Base-by-base conservation (phyloP, 2,113 vertebrate genomes). In the Centropus bengalensis region DNA sequence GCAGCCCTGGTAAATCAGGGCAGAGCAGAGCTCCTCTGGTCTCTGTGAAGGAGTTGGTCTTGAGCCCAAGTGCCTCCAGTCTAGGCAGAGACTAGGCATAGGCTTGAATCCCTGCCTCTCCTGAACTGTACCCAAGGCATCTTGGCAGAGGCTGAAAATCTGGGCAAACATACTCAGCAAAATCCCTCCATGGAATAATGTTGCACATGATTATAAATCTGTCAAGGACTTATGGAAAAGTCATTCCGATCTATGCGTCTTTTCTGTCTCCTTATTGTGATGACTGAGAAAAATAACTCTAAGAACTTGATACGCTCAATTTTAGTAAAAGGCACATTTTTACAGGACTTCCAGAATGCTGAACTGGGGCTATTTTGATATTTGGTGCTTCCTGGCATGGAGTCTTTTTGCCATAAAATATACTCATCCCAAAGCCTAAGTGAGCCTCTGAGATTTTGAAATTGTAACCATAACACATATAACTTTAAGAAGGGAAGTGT, bases 361-460 rank as follows among this genome's bases (percentile, higher is more conserved):
- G 88, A 91, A 93, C 79, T 88, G 74, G 45, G 40, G 88, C 85
- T 95, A 73, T 79, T 82, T 42, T 86, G 92, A 69, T 91, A 86
- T 82, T 93, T 91, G 81, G 89, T 96, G 55, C 85, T 95, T 93
- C 74, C 64, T 92, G 88, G 64, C 64, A 82, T 82, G 80, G 66
- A 96, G 71, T 88, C 73, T 95, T 97, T 97, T 95, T 90, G 94
- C 69, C 49, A 71, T 95, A 97, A 97, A 96, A 94, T 95, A 47
- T 66, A 68, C 55, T 88, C 79, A 95, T 93, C 76, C 79, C 66
- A 82, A 95, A 82, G 85, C 82, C 93, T 82, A 94, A 93, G 93
- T 89, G 86, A 96, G 95, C 69, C 78, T 94, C 89, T 88, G 69
- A 92, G 94, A 96, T 94, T 92, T 81, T 95, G 80, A 96, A 96